Evolutionary conservation across 2,113 vertebrate genomes (phyloP), one percentile per base, ranked within the genome.

Genomic region (Ursus arctos): DNA sequence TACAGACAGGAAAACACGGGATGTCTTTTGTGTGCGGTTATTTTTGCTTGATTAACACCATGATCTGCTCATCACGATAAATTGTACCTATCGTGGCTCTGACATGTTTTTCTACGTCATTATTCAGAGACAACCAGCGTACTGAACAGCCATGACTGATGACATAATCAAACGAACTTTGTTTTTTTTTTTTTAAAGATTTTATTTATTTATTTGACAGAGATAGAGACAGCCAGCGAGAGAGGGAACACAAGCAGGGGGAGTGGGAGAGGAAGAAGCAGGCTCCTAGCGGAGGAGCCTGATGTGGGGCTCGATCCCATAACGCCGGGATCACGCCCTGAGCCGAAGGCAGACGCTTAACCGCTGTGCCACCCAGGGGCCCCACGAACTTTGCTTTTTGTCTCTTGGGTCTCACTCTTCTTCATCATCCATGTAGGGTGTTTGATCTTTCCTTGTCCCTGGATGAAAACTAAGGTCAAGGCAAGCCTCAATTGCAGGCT

Each of bases 1-100:
- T 16, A 69, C 1, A 69, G 76, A 57, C 26, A 63, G 76, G 59
- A 16, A 94, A 89, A 71, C 86, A 26, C 33, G 10, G 22, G 4
- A 7, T 57, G 24, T 33, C 33, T 51, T 81, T 13, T 63, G 1
- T 43, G 36, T 57, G 11, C 40, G 51, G 43, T 91, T 63, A 71
- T 55, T 59, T 91, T 83, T 79, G 65, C 24, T 82, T 81, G 74
- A 83, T 92, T 85, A 71, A 87, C 85, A 79, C 43, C 51, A 47
- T 21, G 3, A 7, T 91, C 21, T 82, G 19, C 26, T 85, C n/a
- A 49, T 93, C 71, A 77, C 12, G 67, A 57, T 49, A 77, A 51
- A 69, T 89, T 86, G 63, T 67, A 9, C 15, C 36, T 51, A 26
- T 36, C 15, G 15, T 51, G 33, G 24, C 6, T 31, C 53, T 18